These are phyloP conservation scores for Catostomus latipinnis DNA, from an alignment of 2,797 vertebrate species.

Conservation along the genomic window DNA sequence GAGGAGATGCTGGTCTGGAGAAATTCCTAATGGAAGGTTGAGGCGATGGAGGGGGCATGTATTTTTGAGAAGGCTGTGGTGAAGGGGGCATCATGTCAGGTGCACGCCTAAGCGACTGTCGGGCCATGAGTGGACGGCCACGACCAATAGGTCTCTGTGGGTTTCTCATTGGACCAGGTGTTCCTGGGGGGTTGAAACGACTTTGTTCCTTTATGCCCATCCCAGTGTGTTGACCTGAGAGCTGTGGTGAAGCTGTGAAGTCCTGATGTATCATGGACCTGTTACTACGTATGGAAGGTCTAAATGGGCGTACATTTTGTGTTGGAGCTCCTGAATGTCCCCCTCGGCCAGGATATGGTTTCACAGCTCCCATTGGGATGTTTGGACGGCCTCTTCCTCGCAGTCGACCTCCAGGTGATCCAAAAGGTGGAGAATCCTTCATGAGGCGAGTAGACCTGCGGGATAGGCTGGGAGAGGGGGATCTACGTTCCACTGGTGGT, in stretches of 20 bases:
- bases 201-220: slow-evolving; percentile 68
- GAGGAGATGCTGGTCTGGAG: slow-evolving; percentile 60
- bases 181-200: slow-evolving; percentile 59
- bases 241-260: slow-evolving; percentile 58
- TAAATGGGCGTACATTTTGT: slow-evolving; percentile 80
- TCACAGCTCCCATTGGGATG: slow-evolving; percentile 79
- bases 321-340: slow-evolving; percentile 76
- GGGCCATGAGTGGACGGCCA: slow-evolving; percentile 74
- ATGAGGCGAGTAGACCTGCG: slow-evolving; percentile 75
- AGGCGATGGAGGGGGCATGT: slow-evolving; percentile 69
- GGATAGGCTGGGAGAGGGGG: slow-evolving; percentile 74
- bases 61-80: slow-evolving; percentile 69
- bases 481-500: slow-evolving; percentile 62
- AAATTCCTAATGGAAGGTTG: slow-evolving; percentile 75
- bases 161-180: slow-evolving; percentile 36
- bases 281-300: slow-evolving; percentile 76
- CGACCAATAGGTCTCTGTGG: slow-evolving; percentile 72
- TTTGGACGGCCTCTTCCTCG: slow-evolving; percentile 68
- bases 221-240: slow-evolving; percentile 45
- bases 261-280: slow-evolving; percentile 65
- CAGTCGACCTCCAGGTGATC: slow-evolving; percentile 59
- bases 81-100: slow-evolving; percentile 65
- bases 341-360: slow-evolving; percentile 77
- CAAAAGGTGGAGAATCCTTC: slow-evolving; percentile 73
- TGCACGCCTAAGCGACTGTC: slow-evolving; percentile 66